Conservation (phyloP, 2,113 vertebrate species). For the Pheucticus melanocephalus region DNA sequence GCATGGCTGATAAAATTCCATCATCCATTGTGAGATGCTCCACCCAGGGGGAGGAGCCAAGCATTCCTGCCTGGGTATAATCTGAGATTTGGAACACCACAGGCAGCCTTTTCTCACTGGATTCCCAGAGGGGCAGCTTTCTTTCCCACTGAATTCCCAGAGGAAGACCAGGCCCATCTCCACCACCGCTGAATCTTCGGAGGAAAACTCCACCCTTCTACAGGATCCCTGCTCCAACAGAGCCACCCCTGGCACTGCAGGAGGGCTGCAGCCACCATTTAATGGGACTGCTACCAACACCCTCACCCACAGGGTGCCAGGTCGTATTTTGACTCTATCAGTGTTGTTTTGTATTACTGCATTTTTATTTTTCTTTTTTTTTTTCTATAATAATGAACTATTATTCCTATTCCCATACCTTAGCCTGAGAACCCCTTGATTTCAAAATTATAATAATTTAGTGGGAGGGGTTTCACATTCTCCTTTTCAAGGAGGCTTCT, state of each 20-base stretch:
- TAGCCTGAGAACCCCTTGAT: background rate
- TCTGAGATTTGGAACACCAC: background rate
- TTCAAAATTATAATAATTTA: background rate
- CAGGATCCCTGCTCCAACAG: background rate
- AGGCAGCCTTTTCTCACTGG: background rate
- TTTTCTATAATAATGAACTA: background rate
- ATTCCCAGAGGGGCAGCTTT: background rate
- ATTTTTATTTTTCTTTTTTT: background rate
- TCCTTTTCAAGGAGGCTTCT: background rate
- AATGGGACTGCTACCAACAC: background rate
- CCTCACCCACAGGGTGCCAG: background rate
- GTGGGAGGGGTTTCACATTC: background rate
- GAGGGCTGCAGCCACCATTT: background rate
- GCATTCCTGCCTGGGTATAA: background rate
- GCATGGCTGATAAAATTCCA: background rate
- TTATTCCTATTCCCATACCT: background rate
- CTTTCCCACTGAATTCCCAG: background rate
- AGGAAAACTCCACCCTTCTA: background rate
- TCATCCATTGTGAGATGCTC: background rate
- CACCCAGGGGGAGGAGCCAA: background rate
- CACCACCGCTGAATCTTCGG: background rate
- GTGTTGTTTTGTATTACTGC: background rate
- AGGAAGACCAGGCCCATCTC: background rate
- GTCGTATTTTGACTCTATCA: background rate
- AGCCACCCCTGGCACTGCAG: background rate